phyloP scores from a whole-genome alignment of 2,888 invertebrate species.

The Xanthia icteritia region DNA sequence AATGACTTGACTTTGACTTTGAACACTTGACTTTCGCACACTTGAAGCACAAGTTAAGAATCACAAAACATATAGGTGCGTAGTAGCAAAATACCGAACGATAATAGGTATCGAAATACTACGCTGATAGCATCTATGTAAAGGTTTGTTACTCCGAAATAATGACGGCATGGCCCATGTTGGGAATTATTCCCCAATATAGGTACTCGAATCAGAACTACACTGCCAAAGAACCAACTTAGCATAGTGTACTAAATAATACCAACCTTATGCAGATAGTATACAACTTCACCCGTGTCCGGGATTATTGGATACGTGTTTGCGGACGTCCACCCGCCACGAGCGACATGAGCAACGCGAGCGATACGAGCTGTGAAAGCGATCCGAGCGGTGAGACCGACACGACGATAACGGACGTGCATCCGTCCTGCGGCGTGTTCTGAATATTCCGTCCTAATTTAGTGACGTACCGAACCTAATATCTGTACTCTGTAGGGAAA shows the following conservation, averaged over 20 bases:
- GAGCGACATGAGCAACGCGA: slow-evolving; percentile 14
- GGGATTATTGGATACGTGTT: slow-evolving; percentile 30
- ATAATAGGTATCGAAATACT: too few relatives aligned
- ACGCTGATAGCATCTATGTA: too few relatives aligned
- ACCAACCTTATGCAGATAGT: slow-evolving; percentile 4
- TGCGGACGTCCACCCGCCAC: slow-evolving; percentile 18
- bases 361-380: slow-evolving; percentile 16
- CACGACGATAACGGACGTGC: slow-evolving; percentile 36
- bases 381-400: slow-evolving; percentile 11
- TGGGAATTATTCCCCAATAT: not conserved
- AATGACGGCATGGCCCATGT: not conserved
- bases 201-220: not conserved
- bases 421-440: slow-evolving; percentile 39
- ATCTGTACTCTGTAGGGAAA: not conserved
- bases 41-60: too few relatives aligned
- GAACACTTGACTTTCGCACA: too few relatives aligned
- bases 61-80: too few relatives aligned
- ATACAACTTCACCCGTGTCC: not conserved
- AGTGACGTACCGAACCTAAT: slow-evolving; percentile 1
- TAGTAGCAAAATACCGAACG: too few relatives aligned
- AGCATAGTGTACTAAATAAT: not conserved
- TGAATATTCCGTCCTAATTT: slow-evolving; percentile 47
- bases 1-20: not conserved
- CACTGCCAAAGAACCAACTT: not conserved
- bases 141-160: not conserved